A percentile compares a stretch with the other conserved stretches of the same genome.
Conservation (phyloP, 2,797 vertebrate species). For the Clarias laeviceps region DNA sequence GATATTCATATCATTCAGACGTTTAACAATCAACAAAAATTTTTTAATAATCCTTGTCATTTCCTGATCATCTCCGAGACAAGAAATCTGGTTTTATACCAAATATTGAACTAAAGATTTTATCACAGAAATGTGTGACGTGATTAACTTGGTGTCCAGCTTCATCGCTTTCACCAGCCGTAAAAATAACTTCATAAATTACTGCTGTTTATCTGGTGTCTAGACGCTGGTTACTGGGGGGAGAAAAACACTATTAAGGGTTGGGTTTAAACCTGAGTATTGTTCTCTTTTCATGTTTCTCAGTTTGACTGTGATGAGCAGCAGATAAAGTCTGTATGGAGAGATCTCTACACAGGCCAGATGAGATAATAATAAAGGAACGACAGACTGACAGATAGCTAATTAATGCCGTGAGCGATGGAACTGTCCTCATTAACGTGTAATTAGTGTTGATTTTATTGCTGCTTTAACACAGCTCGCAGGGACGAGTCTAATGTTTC, state of each 20-base stretch:
- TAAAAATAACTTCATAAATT: too few species aligned
- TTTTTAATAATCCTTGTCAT: too few species aligned
- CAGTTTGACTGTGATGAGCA: too few species aligned
- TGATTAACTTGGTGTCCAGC: too few species aligned
- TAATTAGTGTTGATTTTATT: constrained; percentile 56
- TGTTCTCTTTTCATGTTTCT: too few species aligned
- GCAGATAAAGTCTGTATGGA: too few species aligned
- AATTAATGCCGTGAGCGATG: constrained; percentile 3
- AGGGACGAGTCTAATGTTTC: constrained; percentile 25
- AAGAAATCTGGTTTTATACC: not conserved
- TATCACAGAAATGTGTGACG: not conserved
- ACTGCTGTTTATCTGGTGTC: too few species aligned
- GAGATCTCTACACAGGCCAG: too few species aligned
- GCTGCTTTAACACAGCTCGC: constrained; percentile 24
- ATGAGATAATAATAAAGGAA: not conserved
- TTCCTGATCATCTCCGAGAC: not conserved
- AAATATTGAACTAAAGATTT: not conserved
- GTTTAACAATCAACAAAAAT: not conserved
- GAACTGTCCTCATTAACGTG: not conserved
- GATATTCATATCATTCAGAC: not conserved
- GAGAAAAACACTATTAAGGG: too few species aligned
- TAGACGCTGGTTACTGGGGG: too few species aligned
- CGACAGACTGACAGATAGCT: not conserved
- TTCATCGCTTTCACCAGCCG: too few species aligned
- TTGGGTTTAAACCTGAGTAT: too few species aligned